These are phyloP conservation scores for Kryptopterus vitreolus DNA, from an alignment of 2,797 vertebrate genomes.

Conservation along the genomic window DNA sequence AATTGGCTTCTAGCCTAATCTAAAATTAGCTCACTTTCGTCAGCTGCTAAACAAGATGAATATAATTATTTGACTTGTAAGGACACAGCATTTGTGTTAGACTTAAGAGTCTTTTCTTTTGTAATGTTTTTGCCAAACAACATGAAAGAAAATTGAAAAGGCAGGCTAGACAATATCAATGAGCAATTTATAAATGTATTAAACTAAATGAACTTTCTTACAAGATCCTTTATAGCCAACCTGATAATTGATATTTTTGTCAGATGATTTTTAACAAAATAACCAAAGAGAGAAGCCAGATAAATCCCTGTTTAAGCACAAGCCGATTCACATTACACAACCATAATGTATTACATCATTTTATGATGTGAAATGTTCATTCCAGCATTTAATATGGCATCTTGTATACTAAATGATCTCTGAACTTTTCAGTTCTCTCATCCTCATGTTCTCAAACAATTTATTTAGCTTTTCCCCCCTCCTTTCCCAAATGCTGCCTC, in stretches of 20 bases:
- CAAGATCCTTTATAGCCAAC: not conserved
- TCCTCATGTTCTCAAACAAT: conserved; percentile 49
- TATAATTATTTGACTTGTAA: not conserved
- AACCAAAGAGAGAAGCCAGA: not conserved
- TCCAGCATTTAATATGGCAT: not conserved
- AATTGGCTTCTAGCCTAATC: not conserved
- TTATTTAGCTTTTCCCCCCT: conserved; percentile 46
- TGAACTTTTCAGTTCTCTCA: conserved; percentile 4
- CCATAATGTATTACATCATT: not conserved
- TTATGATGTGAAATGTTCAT: not conserved
- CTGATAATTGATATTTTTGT: not conserved
- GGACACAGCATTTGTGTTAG: not conserved
- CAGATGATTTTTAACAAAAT: not conserved
- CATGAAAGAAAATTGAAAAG: too few relatives aligned
- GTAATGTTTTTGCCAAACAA: not conserved
- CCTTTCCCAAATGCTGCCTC: conserved; percentile 41
- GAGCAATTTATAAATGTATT: not conserved
- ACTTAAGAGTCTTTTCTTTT: not conserved
- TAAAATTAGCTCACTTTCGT: not conserved
- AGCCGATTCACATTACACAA: not conserved
- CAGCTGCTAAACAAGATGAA: not conserved
- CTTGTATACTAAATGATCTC: not conserved
- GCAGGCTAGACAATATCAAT: not conserved
- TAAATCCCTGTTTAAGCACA: not conserved
- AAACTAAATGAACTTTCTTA: too few relatives aligned